These are phyloP conservation scores for Synanthedon myopaeformis DNA, from an alignment of 2,888 invertebrate species.

Conservation along the genomic window DNA sequence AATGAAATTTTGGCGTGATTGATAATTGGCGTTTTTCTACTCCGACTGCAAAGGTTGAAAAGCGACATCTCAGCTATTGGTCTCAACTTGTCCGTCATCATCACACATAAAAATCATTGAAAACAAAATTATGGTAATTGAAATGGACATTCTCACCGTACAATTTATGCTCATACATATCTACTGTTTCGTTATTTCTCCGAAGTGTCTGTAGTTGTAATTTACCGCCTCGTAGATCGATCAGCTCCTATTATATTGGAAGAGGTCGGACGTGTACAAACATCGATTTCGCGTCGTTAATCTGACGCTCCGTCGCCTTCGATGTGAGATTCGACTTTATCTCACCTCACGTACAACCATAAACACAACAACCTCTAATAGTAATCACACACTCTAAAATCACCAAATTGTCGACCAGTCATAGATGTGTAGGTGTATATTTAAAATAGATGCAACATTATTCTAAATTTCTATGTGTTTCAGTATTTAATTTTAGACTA, in stretches of 20 bases:
- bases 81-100: no score
- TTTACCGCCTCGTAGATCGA: conserved; percentile 59
- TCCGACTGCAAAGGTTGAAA: no score
- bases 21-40: no score
- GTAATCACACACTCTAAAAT: not conserved
- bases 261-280: conserved; percentile 69
- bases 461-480: no score
- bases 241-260: conserved; percentile 65
- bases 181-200: conserved; percentile 51
- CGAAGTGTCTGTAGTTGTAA: conserved; percentile 54
- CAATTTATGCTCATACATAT: conserved; percentile 9
- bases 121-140: conserved; percentile 6
- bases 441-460: not conserved
- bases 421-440: not conserved
- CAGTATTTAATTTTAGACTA: no score
- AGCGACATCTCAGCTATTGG: no score
- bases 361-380: conserved; percentile 50
- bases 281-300: conserved; percentile 67
- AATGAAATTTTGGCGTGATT: no score
- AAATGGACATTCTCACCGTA: conserved; percentile 9
- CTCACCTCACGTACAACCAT: conserved; percentile 58
- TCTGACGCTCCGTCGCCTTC: conserved; percentile 36
- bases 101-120: not conserved
- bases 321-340: conserved; percentile 50
- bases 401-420: not conserved